Evolutionary conservation across 2,113 vertebrate genomes (phyloP), one percentile per base, ranked within the genome.

Genomic region (Upupa epops): DNA sequence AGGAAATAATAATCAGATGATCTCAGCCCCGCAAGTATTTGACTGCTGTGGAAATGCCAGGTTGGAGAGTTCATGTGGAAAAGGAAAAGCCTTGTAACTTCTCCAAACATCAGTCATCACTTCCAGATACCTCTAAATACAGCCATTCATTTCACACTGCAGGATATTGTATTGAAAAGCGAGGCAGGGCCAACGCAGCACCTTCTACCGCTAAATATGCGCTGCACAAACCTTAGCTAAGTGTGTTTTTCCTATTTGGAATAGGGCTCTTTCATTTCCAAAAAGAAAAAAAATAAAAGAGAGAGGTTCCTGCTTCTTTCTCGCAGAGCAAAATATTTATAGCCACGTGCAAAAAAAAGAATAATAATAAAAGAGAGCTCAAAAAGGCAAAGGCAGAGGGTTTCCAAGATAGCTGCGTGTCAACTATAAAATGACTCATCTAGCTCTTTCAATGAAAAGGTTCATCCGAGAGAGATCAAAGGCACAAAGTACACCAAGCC

Each of bases 41-140:
- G 86, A 61, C 21, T 90, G 87, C 94, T 83, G 92, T 93, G 93
- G 95, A 95, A 95, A 96, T 93, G 95, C 94, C 94, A 97, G 93
- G 95, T 96, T 96, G 95, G 96, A 96, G 96, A 96, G 95, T 96
- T 95, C 94, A 96, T 95, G 94, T 96, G 96, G 96, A 96, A 97
- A 96, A 96, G 93, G 90, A 96, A 96, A 96, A 95, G 94, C 93
- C 95, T 97, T 96, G 91, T 92, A 96, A 96, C 88, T 89, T 93
- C 87, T 96, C 96, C 96, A 96, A 96, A 93, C 88, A 95, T 95
- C 96, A 96, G 94, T 95, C 96, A 96, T 95, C 96, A 95, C 94
- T 96, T 96, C 95, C 95, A 96, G 95, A 96, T 95, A 96, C 96
- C 95, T 96, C 95, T 96, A 97, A 96, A 97, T 96, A 95, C 94